phyloP scores from a whole-genome alignment of 2,797 vertebrate species.

The Onychomys arenicola region DNA sequence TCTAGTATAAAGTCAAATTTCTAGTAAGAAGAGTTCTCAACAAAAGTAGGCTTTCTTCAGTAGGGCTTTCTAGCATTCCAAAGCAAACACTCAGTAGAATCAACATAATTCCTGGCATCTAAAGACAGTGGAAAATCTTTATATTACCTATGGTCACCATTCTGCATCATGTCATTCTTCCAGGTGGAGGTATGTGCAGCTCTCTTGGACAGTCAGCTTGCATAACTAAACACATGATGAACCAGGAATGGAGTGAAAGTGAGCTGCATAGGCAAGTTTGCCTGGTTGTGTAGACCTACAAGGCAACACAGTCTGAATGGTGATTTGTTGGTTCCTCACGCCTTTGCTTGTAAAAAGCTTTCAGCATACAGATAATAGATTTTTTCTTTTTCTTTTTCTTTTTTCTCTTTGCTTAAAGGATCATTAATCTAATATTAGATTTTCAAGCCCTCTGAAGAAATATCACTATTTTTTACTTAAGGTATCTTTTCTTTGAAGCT shows the following conservation, averaged over 20 bases:
- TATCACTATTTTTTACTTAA: not conserved
- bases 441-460: not conserved
- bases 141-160: not conserved
- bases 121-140: not conserved
- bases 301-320: not conserved
- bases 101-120: constrained; percentile 17
- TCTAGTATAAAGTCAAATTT: constrained; percentile 43
- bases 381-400: not conserved
- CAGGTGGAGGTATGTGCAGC: not conserved
- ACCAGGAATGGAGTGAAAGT: not conserved
- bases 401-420: not conserved
- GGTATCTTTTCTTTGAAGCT: not conserved
- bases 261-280: not conserved
- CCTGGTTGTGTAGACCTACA: not conserved
- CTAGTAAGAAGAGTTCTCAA: constrained; percentile 19
- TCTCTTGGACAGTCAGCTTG: not conserved
- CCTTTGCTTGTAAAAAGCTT: not conserved
- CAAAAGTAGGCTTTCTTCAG: constrained; percentile 2
- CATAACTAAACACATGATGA: not conserved
- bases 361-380: not conserved
- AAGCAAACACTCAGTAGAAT: not conserved
- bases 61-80: constrained; percentile 33
- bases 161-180: not conserved
- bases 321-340: not conserved
- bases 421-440: constrained; percentile 8